Percentiles rank a stretch among this genome's conserved stretches.
phyloP scores from a whole-genome alignment of 1,140 invertebrate genomes.

The Caenorhabditis briggsae region DNA sequence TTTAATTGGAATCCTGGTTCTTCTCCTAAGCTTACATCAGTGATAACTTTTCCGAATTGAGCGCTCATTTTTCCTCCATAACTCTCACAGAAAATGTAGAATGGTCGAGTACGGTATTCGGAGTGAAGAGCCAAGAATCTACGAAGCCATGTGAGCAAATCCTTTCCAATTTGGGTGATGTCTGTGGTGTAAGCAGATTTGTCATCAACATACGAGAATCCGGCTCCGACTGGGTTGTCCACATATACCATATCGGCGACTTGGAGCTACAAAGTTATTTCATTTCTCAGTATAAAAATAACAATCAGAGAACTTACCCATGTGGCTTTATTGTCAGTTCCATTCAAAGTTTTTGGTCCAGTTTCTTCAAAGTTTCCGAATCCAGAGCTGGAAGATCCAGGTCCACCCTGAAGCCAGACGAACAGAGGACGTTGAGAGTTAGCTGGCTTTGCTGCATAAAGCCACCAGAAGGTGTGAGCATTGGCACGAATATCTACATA shows the following conservation, averaged over 20 bases:
- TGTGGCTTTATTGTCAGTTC: constrained; percentile 64
- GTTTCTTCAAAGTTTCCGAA: constrained; percentile 86
- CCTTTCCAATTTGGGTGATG: constrained; percentile 85
- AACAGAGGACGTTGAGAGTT: constrained; percentile 83
- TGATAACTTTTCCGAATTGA: constrained; percentile 82
- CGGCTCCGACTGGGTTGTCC: constrained; percentile 90
- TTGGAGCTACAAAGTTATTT: constrained; percentile 74
- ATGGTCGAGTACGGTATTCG: constrained; percentile 81
- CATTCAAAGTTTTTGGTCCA: constrained; percentile 80
- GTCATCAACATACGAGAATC: constrained; percentile 86
- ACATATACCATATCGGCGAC: constrained; percentile 86
- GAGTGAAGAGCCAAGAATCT: constrained; percentile 81
- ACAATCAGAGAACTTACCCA: constrained; percentile 57
- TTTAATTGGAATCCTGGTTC: too few relatives aligned
- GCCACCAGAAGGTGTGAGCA: constrained; percentile 88
- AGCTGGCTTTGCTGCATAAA: constrained; percentile 82
- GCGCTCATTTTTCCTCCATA: constrained; percentile 91
- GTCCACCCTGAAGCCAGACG: constrained; percentile 84
- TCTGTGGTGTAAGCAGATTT: constrained; percentile 81
- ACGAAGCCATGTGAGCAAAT: constrained; percentile 84
- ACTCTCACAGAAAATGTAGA: constrained; percentile 87
- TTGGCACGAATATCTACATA: constrained; percentile 83
- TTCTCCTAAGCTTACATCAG: constrained; percentile 80
- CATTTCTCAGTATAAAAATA: not conserved
- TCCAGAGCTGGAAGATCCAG: constrained; percentile 85